A percentile compares a stretch with the other conserved stretches of the same genome.
phyloP scores from a whole-genome alignment of 2,888 invertebrate species.

The Encarsia formosa region DNA sequence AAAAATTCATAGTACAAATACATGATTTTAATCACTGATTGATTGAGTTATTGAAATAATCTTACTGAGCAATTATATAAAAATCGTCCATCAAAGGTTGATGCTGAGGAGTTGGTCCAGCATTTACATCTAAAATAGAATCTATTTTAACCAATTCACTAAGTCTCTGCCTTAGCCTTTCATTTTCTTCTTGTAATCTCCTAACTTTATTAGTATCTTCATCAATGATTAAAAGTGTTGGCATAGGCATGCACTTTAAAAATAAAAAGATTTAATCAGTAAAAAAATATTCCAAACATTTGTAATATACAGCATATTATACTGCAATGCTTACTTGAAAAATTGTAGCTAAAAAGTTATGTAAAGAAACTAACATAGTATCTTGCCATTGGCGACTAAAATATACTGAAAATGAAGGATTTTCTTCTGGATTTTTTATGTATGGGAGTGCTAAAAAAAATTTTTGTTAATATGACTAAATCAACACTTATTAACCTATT shows the following conservation, averaged over 20 bases:
- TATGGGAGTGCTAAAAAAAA: constrained; percentile 76
- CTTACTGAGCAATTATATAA: constrained; percentile 80
- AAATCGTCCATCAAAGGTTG: constrained; percentile 86
- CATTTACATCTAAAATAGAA: constrained; percentile 59
- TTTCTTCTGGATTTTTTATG: constrained; percentile 87
- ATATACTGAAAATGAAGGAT: constrained; percentile 78
- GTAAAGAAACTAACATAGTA: constrained; percentile 81
- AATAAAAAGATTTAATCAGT: not conserved
- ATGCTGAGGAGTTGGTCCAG: constrained; percentile 67
- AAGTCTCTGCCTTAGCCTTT: constrained; percentile 61
- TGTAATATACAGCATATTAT: not conserved
- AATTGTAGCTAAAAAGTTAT: constrained; percentile 88
- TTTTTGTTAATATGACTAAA: too few relatives aligned
- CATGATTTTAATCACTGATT: not conserved
- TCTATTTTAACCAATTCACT: constrained; percentile 55
- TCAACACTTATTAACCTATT: not conserved
- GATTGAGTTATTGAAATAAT: constrained; percentile 19
- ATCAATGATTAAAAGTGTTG: constrained; percentile 80
- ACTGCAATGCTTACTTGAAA: constrained; percentile 59
- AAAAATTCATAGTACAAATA: not conserved
- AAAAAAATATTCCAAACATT: not conserved
- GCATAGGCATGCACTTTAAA: constrained; percentile 78
- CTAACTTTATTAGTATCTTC: constrained; percentile 78
- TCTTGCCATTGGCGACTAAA: constrained; percentile 96
- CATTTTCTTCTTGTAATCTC: constrained; percentile 80